Evolutionary conservation across 1,140 invertebrate genomes (phyloP), one percentile per base, ranked within the genome.

Genomic region (Dryas iulia): DNA sequence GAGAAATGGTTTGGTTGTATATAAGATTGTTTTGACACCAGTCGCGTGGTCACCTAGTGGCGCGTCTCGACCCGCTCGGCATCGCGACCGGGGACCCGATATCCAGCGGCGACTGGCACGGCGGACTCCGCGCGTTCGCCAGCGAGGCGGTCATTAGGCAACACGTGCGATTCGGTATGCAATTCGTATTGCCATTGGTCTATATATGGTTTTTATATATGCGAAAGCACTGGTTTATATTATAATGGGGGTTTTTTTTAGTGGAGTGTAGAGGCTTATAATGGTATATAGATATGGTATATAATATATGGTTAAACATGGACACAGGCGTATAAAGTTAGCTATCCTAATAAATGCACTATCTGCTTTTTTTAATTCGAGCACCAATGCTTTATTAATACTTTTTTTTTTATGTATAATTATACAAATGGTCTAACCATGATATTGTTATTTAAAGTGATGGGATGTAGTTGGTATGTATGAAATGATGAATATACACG

Each of bases 41-140:
- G 97, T 96, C 97, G 77, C 96, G 97, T 89, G 98, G 98, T 91
- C 98, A 99, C 93, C 95, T 98, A 91, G 96, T 97, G 83, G 97
- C 98, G 81, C 96, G 97, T 88, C 93, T 98, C 92, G 98, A 99
- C 94, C 98, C 98, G 73, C 93, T 99, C 87, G 95, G 95, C 92
- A 97, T 97, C 90, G 94, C 85, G 4, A 85, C 84, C 35, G 85
- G 89, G 60, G 90, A 91, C 71, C 85, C 91, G 33, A 74, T 78
- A 26, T 89, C 85, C 67, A 87, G 82, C 77, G 82, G 80, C 73
- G 84, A 87, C 73, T 86, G 90, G 89, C 84, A 89, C 77, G 87
- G 86, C 77, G 87, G 85, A 64, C 79, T 89, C 59, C 82, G 87
- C 26, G 89, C 85, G 67, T 91, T 88, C 81, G 91, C 90, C 68